These are phyloP conservation scores for Rotaria macrura DNA, from an alignment of 2,888 invertebrate genomes.

Conservation along the genomic window DNA sequence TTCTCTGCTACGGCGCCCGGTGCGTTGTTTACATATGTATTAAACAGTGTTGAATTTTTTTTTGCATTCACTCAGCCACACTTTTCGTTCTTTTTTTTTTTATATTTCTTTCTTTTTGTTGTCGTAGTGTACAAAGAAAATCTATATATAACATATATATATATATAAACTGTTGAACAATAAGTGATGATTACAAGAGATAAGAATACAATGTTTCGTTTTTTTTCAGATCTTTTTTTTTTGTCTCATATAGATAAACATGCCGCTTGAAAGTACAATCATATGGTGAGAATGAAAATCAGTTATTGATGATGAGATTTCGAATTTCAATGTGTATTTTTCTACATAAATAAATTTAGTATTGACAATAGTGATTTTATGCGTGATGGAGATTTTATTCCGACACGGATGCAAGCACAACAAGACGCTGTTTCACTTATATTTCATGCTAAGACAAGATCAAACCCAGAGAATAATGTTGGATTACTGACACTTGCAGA, in stretches of 20 bases:
- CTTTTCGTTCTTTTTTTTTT: neutral
- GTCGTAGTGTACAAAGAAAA: neutral
- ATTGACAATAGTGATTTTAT: constrained; percentile 99
- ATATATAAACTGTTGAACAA: neutral
- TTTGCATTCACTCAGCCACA: neutral
- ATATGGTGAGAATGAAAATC: constrained; percentile 23
- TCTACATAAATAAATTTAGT: constrained; percentile 53
- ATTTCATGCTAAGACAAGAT: constrained; percentile 86
- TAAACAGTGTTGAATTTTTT: neutral
- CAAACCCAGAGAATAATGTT: constrained; percentile 95
- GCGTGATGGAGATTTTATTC: constrained; percentile 97
- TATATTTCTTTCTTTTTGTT: neutral
- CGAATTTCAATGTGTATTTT: too few relatives aligned
- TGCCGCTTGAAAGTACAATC: constrained; percentile 34
- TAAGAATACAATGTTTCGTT: neutral
- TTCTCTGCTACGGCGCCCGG: neutral
- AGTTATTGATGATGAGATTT: too few relatives aligned
- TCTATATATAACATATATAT: too few relatives aligned
- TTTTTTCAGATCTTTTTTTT: neutral
- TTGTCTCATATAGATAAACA: neutral
- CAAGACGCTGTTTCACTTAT: constrained; percentile 97
- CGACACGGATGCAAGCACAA: constrained; percentile 89
- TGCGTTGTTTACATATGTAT: neutral
- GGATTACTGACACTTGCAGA: constrained; percentile 45
- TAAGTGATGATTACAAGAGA: neutral